Evolutionary conservation across 2,888 invertebrate genomes (phyloP).

Genomic region (Sipha maydis): DNA sequence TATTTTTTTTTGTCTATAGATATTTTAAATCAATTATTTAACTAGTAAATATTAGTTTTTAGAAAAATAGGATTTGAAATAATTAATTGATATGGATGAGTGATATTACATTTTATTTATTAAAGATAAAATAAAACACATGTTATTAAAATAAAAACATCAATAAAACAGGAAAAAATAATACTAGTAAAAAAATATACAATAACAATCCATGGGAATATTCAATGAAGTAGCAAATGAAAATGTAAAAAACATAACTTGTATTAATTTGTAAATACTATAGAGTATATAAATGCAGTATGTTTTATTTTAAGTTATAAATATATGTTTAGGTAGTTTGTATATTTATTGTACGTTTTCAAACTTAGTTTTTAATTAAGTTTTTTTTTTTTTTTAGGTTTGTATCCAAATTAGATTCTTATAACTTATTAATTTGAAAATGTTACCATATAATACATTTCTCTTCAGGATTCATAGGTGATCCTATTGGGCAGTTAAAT

Average conservation of each 20-base stretch:
- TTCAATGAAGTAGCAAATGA: conserved; percentile 40
- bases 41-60: background rate
- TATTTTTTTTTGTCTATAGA: no score
- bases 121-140: conserved; percentile 51
- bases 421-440: background rate
- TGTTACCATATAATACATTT: conserved; percentile 89
- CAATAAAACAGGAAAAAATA: conserved; percentile 36
- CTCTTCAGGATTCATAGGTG: conserved; percentile 83
- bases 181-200: conserved; percentile 56
- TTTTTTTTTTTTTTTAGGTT: conserved; percentile 4
- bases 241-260: conserved; percentile 19
- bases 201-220: conserved; percentile 21
- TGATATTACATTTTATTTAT: conserved; percentile 53
- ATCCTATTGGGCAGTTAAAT: conserved; percentile 79
- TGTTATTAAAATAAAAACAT: conserved; percentile 42
- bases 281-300: conserved; percentile 32
- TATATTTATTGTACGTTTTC: conserved; percentile 11
- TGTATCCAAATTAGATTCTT: background rate
- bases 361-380: background rate
- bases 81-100: conserved; percentile 6
- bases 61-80: background rate
- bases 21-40: background rate
- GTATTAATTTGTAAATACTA: conserved; percentile 1
- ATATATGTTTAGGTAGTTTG: conserved; percentile 38
- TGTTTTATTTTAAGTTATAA: conserved; percentile 31